phyloP scores from a whole-genome alignment of 1,140 invertebrate species.

The Brachionus koreanus region DNA sequence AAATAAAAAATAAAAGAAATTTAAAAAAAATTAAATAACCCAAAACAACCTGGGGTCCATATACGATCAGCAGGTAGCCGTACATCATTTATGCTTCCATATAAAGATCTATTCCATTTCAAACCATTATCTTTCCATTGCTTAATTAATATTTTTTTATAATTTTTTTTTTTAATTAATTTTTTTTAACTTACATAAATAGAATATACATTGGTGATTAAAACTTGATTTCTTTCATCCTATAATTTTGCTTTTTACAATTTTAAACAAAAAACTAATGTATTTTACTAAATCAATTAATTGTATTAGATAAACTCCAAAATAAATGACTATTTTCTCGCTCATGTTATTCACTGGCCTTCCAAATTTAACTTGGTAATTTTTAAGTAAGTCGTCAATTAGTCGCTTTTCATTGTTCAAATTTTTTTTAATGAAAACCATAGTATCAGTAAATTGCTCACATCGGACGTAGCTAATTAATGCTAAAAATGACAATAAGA shows the following conservation, averaged over 20 bases:
- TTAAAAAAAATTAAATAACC: not conserved
- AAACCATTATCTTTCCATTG: constrained; percentile 41
- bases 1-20: not conserved
- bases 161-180: not conserved
- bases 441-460: no score
- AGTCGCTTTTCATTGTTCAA: constrained; percentile 53
- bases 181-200: constrained; percentile 6
- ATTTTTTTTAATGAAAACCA: no score
- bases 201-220: constrained; percentile 32
- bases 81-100: not conserved
- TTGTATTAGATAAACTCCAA: constrained; percentile 57
- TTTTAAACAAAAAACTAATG: no score
- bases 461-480: no score
- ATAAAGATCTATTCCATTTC: constrained; percentile 25
- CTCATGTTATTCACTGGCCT: constrained; percentile 55
- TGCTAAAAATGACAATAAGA: no score
- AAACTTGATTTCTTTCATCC: constrained; percentile 45
- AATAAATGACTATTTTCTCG: constrained; percentile 53
- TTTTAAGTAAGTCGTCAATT: constrained; percentile 54
- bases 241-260: not conserved
- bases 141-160: not conserved
- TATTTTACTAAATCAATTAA: constrained; percentile 54
- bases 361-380: constrained; percentile 57
- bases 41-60: constrained; percentile 34
- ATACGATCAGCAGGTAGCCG: constrained; percentile 34